phyloP scores from a whole-genome alignment of 2,113 vertebrate species.

The Erythrocercus mccallii region DNA sequence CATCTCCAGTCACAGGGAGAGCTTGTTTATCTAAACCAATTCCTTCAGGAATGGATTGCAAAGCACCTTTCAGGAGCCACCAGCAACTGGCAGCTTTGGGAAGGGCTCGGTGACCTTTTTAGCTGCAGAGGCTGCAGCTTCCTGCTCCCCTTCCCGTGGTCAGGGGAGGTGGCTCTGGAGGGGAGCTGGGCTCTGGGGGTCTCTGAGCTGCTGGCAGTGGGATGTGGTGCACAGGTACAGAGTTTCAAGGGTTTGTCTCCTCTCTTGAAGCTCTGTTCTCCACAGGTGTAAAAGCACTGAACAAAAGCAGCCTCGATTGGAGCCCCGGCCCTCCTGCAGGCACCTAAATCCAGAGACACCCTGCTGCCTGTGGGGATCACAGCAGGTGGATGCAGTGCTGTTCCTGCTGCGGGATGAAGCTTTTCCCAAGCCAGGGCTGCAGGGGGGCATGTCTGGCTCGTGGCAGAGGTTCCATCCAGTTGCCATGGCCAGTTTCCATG shows the following conservation, averaged over 20 bases:
- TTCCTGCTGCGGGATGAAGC: background rate
- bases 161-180: background rate
- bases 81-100: fast-evolving
- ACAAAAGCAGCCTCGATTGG: fast-evolving
- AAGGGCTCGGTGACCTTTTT: fast-evolving
- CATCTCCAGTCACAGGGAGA: background rate
- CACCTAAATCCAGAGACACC: background rate
- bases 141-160: fast-evolving
- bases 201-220: background rate
- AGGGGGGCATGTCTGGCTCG: background rate
- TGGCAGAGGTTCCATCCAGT: background rate
- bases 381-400: background rate
- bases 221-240: background rate
- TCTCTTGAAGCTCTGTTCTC: background rate
- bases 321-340: background rate
- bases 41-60: background rate
- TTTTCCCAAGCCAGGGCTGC: background rate
- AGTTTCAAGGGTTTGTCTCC: background rate
- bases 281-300: fast-evolving
- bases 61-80: background rate
- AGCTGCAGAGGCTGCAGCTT: background rate
- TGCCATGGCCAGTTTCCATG: background rate
- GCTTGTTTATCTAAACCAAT: background rate
- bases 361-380: fast-evolving
- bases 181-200: background rate